Percentiles rank a stretch among this genome's conserved stretches.
Evolutionary conservation across 2,113 vertebrate genomes (phyloP).

Genomic region (Caloenas nicobarica): DNA sequence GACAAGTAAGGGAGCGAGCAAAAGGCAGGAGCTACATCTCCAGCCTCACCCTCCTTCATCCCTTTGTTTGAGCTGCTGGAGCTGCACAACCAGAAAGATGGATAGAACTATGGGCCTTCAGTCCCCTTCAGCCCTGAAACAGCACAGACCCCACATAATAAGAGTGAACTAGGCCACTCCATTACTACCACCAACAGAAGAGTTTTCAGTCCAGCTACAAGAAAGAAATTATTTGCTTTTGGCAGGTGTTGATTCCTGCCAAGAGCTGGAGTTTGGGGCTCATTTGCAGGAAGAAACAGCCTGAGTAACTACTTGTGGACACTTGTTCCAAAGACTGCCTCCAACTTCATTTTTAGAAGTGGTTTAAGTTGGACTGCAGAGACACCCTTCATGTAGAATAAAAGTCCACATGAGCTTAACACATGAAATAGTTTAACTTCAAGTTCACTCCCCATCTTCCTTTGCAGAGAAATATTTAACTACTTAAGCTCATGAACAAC

Average conservation of each 20-base stretch:
- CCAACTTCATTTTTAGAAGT: conserved; percentile 11
- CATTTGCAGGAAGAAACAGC: not conserved
- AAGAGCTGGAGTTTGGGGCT: not conserved
- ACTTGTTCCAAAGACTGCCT: not conserved
- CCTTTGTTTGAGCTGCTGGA: not conserved
- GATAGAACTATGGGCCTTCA: not conserved
- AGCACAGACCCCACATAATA: not conserved
- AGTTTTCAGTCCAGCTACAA: not conserved
- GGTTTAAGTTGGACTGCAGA: conserved; percentile 20
- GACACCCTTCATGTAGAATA: not conserved
- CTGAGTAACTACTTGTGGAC: not conserved
- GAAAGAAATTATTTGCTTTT: not conserved
- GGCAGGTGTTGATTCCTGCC: not conserved
- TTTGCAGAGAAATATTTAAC: conserved; percentile 1
- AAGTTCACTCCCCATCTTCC: not conserved
- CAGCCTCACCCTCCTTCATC: not conserved
- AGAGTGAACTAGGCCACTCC: not conserved
- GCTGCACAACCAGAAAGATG: not conserved
- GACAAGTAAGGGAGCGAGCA: not conserved
- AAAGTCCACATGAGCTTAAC: not conserved
- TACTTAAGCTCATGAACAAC: not conserved
- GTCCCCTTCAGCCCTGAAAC: not conserved
- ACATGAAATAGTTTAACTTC: not conserved
- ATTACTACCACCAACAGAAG: not conserved
- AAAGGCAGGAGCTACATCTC: not conserved